These are phyloP conservation scores for Euglossa dilemma DNA, from an alignment of 1,140 invertebrate genomes.

Conservation along the genomic window DNA sequence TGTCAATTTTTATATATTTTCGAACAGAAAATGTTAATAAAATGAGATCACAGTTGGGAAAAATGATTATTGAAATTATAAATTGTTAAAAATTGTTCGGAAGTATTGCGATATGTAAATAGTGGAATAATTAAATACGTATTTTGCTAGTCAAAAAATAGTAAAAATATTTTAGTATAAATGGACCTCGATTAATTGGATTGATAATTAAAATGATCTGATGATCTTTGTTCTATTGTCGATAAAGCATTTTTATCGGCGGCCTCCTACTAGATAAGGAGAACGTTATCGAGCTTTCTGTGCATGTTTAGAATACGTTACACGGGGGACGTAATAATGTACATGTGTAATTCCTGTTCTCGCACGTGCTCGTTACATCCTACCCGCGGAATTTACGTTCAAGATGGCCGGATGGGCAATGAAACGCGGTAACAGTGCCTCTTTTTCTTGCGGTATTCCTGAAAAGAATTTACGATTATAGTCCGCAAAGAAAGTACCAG, in stretches of 20 bases:
- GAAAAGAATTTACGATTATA: neutral
- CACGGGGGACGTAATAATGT: constrained; percentile 11
- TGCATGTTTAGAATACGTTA: constrained; percentile 30
- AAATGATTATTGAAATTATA: no score
- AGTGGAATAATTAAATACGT: no score
- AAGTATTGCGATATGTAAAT: no score
- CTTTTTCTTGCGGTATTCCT: no score
- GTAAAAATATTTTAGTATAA: no score
- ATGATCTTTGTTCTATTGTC: neutral
- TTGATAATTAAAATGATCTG: neutral
- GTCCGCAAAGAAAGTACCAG: neutral
- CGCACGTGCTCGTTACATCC: neutral
- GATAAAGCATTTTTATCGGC: neutral
- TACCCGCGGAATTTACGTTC: neutral
- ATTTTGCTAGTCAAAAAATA: no score
- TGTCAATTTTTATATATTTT: no score
- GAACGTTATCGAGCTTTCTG: constrained; percentile 36
- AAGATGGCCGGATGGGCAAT: neutral
- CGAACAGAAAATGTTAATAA: no score
- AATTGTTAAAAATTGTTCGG: no score
- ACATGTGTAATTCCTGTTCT: neutral
- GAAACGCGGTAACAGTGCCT: neutral
- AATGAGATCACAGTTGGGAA: no score
- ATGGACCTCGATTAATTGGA: neutral
- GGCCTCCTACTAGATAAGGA: neutral